A percentile compares a stretch with the other conserved stretches of the same genome.
These are phyloP conservation scores for Bradypus variegatus DNA, from an alignment of 2,797 vertebrate species.

Conservation along the genomic window DNA sequence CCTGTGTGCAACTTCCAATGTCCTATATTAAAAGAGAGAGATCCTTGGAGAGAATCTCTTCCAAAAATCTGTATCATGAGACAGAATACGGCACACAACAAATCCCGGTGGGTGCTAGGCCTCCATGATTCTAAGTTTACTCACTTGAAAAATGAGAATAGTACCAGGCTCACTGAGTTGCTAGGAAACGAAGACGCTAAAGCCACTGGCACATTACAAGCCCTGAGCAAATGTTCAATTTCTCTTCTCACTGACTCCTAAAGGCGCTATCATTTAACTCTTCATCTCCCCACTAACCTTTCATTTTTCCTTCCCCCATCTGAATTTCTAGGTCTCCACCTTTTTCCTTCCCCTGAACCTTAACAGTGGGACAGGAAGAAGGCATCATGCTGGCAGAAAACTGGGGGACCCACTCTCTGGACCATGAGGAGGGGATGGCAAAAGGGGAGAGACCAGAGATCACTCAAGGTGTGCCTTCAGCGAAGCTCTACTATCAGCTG, in stretches of 20 bases:
- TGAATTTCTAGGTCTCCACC: not conserved
- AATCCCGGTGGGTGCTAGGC: not conserved
- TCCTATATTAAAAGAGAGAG: not conserved
- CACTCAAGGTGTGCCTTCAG: too few species aligned
- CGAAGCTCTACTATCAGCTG: too few species aligned
- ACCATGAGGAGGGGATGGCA: fast-evolving
- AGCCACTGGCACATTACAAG: not conserved
- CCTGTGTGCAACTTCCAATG: not conserved
- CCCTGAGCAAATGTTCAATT: not conserved
- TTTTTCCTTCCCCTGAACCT: not conserved
- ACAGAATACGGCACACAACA: not conserved
- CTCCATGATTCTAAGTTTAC: not conserved
- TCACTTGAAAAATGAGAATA: not conserved
- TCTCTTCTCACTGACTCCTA: not conserved
- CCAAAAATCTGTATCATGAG: not conserved
- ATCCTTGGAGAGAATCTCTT: not conserved
- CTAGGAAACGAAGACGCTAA: not conserved
- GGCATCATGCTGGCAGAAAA: not conserved
- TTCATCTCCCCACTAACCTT: not conserved
- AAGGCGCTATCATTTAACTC: not conserved
- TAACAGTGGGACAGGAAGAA: not conserved
- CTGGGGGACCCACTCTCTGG: too few species aligned
- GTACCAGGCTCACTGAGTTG: not conserved
- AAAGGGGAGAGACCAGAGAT: not conserved
- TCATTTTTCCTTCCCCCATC: not conserved